Evolutionary conservation across 2,113 vertebrate species (phyloP).

Genomic region (Aptenodytes forsteri): DNA sequence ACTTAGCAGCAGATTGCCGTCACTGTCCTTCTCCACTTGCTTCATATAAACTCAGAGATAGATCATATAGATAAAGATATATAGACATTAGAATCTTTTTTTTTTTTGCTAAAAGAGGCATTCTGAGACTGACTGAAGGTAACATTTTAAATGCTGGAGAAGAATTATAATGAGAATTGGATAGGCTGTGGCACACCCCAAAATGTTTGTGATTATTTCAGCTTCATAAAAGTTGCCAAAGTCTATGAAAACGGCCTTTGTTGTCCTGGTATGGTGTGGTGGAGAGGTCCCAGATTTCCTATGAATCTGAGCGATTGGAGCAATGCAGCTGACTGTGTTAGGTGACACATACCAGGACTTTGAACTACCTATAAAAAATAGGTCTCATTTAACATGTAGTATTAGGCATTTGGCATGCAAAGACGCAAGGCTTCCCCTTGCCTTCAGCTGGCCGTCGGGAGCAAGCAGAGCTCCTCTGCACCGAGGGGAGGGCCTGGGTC

Average conservation of each 20-base stretch:
- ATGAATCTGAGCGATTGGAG: constrained; percentile 1
- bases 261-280: constrained; percentile 28
- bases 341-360: constrained; percentile 70
- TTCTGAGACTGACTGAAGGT: background rate
- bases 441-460: background rate
- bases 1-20: background rate
- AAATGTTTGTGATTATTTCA: constrained; percentile 57
- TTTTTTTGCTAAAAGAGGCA: background rate
- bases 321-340: constrained; percentile 54
- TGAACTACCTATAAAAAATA: constrained; percentile 45
- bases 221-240: constrained; percentile 58
- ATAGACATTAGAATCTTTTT: background rate
- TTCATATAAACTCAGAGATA: background rate
- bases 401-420: constrained; percentile 6
- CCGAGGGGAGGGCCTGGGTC: background rate
- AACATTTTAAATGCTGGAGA: constrained; percentile 42
- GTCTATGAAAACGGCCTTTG: constrained; percentile 63
- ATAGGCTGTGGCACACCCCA: constrained; percentile 24
- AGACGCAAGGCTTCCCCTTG: background rate
- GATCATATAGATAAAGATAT: background rate
- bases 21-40: background rate
- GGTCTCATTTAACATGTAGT: background rate
- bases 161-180: constrained; percentile 57
- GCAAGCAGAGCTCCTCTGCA: background rate
- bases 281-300: constrained; percentile 66